Evolutionary conservation across 2,113 vertebrate genomes (phyloP), one percentile per base, ranked within the genome.

Genomic region (Oostethus manadensis): DNA sequence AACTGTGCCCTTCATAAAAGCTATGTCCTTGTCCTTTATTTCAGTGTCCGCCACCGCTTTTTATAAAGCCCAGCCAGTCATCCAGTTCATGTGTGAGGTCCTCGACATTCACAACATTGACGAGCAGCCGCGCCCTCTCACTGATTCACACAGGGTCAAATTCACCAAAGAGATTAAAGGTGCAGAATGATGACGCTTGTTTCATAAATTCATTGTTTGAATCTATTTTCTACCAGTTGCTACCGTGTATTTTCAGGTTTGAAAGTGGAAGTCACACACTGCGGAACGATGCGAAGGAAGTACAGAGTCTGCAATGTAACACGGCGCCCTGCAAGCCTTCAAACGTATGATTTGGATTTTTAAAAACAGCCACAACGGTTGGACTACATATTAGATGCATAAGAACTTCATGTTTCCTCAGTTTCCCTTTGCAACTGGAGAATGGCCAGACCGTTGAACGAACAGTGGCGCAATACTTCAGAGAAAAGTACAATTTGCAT

Each of bases 111-210:
- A 98, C 89, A 99, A 99, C 89, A 99, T 99, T 56, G 97, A 99
- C 71, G 97, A 99, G 85, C 97, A 99, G 82, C 97, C 96, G n/a
- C 93, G 96, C 66, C 94, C 96, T 71, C 93, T 99, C 88, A 98
- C 97, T 71, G 97, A 99, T 90, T 99, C 97, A 63, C 97, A 99
- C 86, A 86, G 97, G 80, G 97, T 99, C 91, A 99, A 99, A 90
- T 99, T 99, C 92, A 99, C 97, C 94, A 99, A 99, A 96, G 97
- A 98, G 93, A 99, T 99, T 89, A 99, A 99, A 93, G 97, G 97
- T 60, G 15, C 3, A 3, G 5, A 58, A 11, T 1, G 3, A 3
- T 14, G 8, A 16, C 23, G 26, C 6, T 51, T 20, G 2, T 23
- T 21, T 7, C 45, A 46, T 26, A 18, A 5, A 7, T 46, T 22